Percentiles rank a stretch among this genome's conserved stretches.
phyloP scores from a whole-genome alignment of 2,888 invertebrate genomes.

The Syritta pipiens region DNA sequence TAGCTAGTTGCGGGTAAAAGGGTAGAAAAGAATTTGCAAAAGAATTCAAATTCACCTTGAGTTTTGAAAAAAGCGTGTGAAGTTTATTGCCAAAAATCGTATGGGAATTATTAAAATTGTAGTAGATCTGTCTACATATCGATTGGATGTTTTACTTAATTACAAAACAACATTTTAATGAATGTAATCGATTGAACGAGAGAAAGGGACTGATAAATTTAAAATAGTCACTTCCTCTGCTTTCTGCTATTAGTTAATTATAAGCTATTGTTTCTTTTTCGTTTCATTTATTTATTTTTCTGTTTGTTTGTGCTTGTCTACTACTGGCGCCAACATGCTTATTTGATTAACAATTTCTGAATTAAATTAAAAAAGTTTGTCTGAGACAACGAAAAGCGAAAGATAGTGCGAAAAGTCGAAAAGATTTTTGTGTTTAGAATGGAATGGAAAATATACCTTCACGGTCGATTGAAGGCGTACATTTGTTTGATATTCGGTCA shows the following conservation, averaged over 20 bases:
- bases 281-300: background rate
- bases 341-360: constrained; percentile 61
- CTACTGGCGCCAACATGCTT: constrained; percentile 66
- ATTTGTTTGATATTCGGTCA: constrained; percentile 30
- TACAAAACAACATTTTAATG: too few relatives aligned
- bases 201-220: too few relatives aligned
- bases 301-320: constrained; percentile 33
- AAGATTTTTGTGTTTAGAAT: too few relatives aligned
- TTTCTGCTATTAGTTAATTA: constrained; percentile 53
- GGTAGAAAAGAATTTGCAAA: constrained; percentile 24
- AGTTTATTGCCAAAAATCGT: constrained; percentile 10
- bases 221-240: constrained; percentile 35
- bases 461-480: constrained; percentile 29
- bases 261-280: constrained; percentile 24
- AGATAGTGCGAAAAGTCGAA: constrained; percentile 12
- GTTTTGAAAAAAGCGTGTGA: constrained; percentile 1
- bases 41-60: constrained; percentile 46
- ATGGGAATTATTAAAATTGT: constrained; percentile 1
- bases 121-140: background rate
- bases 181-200: constrained; percentile 9
- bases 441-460: too few relatives aligned
- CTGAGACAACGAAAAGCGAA: constrained; percentile 22
- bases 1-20: background rate
- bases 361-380: constrained; percentile 56
- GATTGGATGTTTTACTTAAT: background rate